Base-by-base conservation (phyloP, 2,888 invertebrate genomes). In the Acronicta alni region DNA sequence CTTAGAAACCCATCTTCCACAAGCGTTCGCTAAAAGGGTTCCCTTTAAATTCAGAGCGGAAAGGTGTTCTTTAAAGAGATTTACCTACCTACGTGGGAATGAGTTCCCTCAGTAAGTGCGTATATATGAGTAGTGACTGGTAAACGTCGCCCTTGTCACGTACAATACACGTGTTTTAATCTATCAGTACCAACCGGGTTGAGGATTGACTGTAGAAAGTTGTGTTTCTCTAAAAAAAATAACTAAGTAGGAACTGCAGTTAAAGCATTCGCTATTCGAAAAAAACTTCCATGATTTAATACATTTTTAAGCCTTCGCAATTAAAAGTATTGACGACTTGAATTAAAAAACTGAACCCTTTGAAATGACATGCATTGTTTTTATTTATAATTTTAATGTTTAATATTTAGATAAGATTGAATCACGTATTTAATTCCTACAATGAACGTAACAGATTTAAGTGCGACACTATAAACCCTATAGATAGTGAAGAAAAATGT, bases 21-120 rank as follows among this genome's bases (percentile, higher is more conserved):
- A 26, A 51, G 38, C 52, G 37, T 37, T 49, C 38, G 12, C 43
- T 60, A 47, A 68, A 68, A 65, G 46, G 60, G 49, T 64, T 49
- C 26, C 38, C 41, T 63, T 65, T 54, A 55, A 44, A 52, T 65
- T 68, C 35, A 43, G 41, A 15, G 16, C 41, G 45, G 51, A 56
- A 48, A 23, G 41, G 26, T 42, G 14, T 53, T 56, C 23, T 7
- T 17, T 30, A 46, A 16, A 52, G 56, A 64, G 49, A 48, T n/a
- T 44, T 47, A 7, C 18, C 16, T 49, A 18, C 26, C 18, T 35
- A 39, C 37, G 17, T 16, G 17, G 17, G 30, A 35, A n/a, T 15
- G 9, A 46, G 42, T 69, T 54, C 38, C 3, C 30, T 15, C 39
- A 38, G 9, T 23, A 16, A 20, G 0, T 18, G 1, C 15, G 17